Base-by-base conservation (phyloP, 2,113 vertebrate species). In the Mandrillus leucophaeus region DNA sequence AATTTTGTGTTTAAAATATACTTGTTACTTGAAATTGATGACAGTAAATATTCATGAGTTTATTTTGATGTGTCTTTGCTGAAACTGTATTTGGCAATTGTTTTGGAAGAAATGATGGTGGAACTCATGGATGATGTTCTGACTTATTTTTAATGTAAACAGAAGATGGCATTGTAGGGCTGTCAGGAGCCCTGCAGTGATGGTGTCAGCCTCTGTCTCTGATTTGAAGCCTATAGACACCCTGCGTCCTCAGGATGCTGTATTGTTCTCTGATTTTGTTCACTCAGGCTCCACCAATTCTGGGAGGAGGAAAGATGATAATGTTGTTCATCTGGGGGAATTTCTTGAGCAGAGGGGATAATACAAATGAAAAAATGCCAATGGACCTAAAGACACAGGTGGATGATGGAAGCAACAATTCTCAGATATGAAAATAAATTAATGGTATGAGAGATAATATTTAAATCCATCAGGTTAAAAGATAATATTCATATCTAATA, bases 1-100 rank as follows among this genome's bases (percentile, higher is more conserved):
- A 59, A 35, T 82, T 90, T 86, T 98, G 48, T 38, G 10, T 93
- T 88, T 61, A 96, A 93, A 94, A 48, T 12, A 82, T 40, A 90
- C 93, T 61, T 81, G 76, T 78, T 72, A 88, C 45, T 95, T 95
- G 59, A 96, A 68, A 93, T 81, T 72, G 90, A 84, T 2, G 8
- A 57, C 57, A 90, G 55, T 23, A 48, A 84, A 79, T 55, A 86
- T 68, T 32, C 6, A 48, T 59, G 61, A 87, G 82, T 86, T 14
- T 13, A 16, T 80, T 97, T 70, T 55, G 22, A 52, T 79, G 2
- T 43, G 17, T 79, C 55, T 87, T 52, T 35, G 6, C 30, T 95
- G 38, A 92, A 57, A 81, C 81, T 96, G 72, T 73, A 61, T 59
- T 94, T 96, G 92, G 20, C 17, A 52, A 32, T 57, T 76, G 16